phyloP scores from a whole-genome alignment of 30 jellyfish, hydroid and myxozoan genomes.

The Pseudorhiza aurosa region DNA sequence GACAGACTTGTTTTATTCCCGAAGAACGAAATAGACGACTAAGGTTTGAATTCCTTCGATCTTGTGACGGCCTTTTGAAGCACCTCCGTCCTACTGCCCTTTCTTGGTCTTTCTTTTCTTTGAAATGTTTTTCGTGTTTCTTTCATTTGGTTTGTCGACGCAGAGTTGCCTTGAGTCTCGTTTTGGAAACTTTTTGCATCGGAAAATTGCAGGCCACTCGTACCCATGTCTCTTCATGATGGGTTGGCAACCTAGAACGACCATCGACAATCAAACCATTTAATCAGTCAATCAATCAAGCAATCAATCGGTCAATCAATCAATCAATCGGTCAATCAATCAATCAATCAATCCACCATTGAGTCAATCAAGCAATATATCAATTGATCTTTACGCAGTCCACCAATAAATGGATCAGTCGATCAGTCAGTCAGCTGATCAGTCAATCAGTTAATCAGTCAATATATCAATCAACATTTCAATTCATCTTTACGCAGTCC shows the following conservation, averaged over 20 bases:
- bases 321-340: neutral
- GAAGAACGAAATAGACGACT: no score
- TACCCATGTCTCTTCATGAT: conserved; percentile 37
- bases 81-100: neutral
- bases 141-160: conserved; percentile 30
- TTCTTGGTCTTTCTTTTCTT: neutral
- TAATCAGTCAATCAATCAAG: neutral
- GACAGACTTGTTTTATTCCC: no score
- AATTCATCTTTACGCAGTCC: no score
- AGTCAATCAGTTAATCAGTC: no score
- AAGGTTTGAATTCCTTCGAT: no score
- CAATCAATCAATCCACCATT: no score
- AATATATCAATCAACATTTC: no score
- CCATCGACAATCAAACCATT: neutral
- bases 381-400: no score
- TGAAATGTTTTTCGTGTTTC: neutral
- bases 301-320: neutral
- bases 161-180: conserved; percentile 13
- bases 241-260: conserved; percentile 43
- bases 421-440: no score
- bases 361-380: no score
- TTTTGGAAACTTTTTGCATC: conserved; percentile 66
- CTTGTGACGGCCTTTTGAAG: no score
- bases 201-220: conserved; percentile 69
- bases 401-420: no score